Base-by-base conservation (phyloP, 2,888 invertebrate genomes). In the Saturnia japonica region DNA sequence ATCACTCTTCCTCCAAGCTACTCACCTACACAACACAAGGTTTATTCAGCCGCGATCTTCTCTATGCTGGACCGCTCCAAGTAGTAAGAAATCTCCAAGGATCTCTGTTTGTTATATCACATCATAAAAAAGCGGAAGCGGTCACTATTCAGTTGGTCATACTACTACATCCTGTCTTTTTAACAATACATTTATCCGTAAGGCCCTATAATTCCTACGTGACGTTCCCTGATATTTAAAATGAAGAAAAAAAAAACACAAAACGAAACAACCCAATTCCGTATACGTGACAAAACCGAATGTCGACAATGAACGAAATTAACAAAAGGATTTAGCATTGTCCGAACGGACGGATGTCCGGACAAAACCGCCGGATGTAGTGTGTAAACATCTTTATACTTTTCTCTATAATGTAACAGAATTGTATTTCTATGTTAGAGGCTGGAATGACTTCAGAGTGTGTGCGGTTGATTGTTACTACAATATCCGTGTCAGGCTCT, bases 311-410 rank as follows among this genome's bases (percentile, higher is more conserved):
- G 16, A 28, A 51, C 54, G 66, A 67, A 57, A 47, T 69, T 60
- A 66, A 68, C 51, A 71, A 71, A 67, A 57, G 54, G 16, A 64
- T 19, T 64, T 11, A 71, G 34, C 40, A 19, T 42, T 22, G 68
- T 57, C 68, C 68, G 68, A 28, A 51, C 68, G 54, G 68, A 68
- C 68, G 68, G 68, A 68, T n/a, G 57, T 68, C 40, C 68, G 51
- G 51, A 68, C 68, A 57, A 68, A 54, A 54, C 54, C 42, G 42
- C 60, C 57, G 60, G 43, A 69, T 57, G 69, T 43, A 68, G 68
- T 69, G 69, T 64, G 64, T 60, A 69, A 69, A 69, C 69, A 69
- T 28, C 60, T 69, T 69, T 69, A 69, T 25, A n/a, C 22, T 54
- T 57, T 60, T 60, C 28, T 60, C 28, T 25, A 16, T 60, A 25